These are phyloP conservation scores for Candoia aspera DNA, from an alignment of 2,113 vertebrate species.

Conservation along the genomic window DNA sequence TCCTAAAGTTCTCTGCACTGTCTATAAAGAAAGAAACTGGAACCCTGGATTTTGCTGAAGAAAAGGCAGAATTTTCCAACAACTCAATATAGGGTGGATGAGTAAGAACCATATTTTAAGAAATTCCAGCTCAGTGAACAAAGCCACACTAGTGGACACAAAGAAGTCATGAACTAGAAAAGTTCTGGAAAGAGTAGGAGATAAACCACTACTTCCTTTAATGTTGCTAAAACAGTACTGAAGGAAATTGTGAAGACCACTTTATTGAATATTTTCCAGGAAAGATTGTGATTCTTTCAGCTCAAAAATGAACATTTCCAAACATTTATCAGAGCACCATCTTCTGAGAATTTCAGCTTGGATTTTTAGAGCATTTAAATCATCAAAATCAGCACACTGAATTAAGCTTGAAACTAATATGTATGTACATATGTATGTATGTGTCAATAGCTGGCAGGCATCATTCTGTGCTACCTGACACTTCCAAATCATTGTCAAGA, in stretches of 20 bases:
- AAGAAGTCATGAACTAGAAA: neutral
- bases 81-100: neutral
- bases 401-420: neutral
- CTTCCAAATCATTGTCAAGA: neutral
- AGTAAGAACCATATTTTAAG: neutral
- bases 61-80: neutral
- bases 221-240: neutral
- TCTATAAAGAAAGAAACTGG: neutral
- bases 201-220: neutral
- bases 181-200: neutral
- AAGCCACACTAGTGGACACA: neutral
- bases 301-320: neutral
- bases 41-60: neutral
- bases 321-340: neutral
- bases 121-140: neutral
- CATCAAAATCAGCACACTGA: neutral
- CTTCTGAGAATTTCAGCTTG: neutral
- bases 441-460: neutral
- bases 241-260: neutral
- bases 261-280: neutral
- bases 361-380: neutral
- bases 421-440: neutral
- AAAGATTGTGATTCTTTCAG: neutral
- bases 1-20: too few relatives aligned
- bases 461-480: neutral